These are phyloP conservation scores for Cheilosia vulpina DNA, from an alignment of 2,888 invertebrate species.

Conservation along the genomic window DNA sequence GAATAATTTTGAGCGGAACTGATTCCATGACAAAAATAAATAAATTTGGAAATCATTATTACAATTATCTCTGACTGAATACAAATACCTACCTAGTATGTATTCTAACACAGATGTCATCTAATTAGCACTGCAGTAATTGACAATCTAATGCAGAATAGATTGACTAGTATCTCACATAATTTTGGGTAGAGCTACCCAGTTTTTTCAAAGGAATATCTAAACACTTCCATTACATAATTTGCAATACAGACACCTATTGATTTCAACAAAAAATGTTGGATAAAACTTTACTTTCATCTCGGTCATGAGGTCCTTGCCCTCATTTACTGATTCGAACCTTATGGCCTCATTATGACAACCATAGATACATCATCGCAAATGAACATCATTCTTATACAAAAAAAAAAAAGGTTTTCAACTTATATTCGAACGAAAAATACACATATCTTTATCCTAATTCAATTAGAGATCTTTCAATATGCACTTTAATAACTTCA, in stretches of 20 bases:
- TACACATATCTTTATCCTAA: conserved; percentile 25
- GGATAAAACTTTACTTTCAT: neutral
- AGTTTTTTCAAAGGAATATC: neutral
- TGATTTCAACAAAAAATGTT: neutral
- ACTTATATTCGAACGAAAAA: neutral
- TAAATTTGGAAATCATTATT: too few species aligned
- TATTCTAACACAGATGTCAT: too few species aligned
- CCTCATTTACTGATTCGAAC: neutral
- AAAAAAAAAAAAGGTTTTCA: neutral
- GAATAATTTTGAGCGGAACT: too few species aligned
- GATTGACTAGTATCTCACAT: too few species aligned
- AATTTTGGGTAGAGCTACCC: neutral
- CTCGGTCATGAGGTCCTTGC: conserved; percentile 31
- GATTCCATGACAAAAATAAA: too few species aligned
- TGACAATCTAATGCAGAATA: too few species aligned
- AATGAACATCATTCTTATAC: too few species aligned
- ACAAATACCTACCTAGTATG: too few species aligned
- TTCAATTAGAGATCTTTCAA: conserved; percentile 53
- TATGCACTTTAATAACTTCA: conserved; percentile 49
- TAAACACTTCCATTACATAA: conserved; percentile 23
- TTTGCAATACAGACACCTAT: neutral
- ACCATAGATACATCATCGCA: too few species aligned
- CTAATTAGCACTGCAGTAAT: too few species aligned
- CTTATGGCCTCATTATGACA: too few species aligned
- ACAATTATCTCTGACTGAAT: too few species aligned